Conservation (phyloP, 2,888 invertebrate genomes). For the Myopa tessellatipennis region DNA sequence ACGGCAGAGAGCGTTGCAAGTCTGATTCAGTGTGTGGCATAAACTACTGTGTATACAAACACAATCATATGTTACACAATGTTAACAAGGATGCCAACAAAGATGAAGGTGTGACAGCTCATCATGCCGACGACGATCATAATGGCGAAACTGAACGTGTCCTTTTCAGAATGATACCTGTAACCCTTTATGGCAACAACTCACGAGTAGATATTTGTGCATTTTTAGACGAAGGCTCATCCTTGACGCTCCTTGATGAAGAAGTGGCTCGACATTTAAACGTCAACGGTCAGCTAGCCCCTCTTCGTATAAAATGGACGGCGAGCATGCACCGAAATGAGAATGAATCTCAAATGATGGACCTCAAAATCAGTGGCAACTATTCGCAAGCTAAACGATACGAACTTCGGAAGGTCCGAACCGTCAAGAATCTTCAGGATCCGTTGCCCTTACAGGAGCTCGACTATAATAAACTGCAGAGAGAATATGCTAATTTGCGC, state of each 20-base stretch:
- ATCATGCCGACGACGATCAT: neutral
- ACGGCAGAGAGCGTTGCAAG: too few species aligned
- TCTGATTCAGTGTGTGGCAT: too few species aligned
- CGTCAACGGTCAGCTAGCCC: neutral
- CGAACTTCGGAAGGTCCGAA: neutral
- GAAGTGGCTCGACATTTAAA: neutral
- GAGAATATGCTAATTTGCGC: conserved; percentile 22
- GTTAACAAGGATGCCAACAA: neutral
- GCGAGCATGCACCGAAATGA: conserved; percentile 42
- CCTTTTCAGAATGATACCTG: conserved; percentile 43
- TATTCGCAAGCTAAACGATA: neutral
- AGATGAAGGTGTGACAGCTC: neutral
- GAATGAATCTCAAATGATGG: conserved; percentile 35
- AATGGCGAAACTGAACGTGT: neutral
- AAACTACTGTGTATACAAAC: too few species aligned
- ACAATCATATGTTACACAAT: conserved; percentile 34
- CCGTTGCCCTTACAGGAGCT: conserved; percentile 32
- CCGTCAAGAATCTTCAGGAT: neutral
- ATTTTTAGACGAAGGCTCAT: conserved; percentile 43
- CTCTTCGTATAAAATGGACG: conserved; percentile 21
- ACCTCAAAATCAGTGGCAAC: neutral
- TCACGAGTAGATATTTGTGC: conserved; percentile 42
- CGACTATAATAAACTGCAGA: conserved; percentile 7
- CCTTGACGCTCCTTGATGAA: conserved; percentile 39
- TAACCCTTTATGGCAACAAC: conserved; percentile 39